phyloP scores from a whole-genome alignment of 1,140 invertebrate genomes.

The Grapholita molesta region DNA sequence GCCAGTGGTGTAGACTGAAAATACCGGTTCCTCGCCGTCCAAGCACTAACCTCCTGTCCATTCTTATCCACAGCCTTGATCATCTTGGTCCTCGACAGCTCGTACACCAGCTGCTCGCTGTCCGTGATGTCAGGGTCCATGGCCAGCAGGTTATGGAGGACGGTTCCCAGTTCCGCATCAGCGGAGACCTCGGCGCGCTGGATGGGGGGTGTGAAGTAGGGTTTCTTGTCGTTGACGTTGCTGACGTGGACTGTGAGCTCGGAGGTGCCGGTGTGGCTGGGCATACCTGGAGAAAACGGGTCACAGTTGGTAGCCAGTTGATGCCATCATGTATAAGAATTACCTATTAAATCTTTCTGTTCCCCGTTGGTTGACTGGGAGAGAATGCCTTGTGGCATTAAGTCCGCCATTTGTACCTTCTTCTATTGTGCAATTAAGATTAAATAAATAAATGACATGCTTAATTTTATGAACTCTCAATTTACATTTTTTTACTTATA shows the following conservation, averaged over 20 bases:
- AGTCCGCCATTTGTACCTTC: too few relatives aligned
- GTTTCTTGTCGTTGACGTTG: slow-evolving; percentile 94
- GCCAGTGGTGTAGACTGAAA: too few relatives aligned
- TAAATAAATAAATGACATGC: too few relatives aligned
- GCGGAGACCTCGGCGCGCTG: slow-evolving; percentile 89
- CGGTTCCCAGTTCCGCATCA: slow-evolving; percentile 85
- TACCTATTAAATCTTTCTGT: too few relatives aligned
- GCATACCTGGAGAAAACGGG: slow-evolving; percentile 80
- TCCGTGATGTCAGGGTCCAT: slow-evolving; percentile 89
- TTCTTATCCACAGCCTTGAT: slow-evolving; percentile 88
- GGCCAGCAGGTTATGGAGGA: slow-evolving; percentile 86
- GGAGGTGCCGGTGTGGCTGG: slow-evolving; percentile 88
- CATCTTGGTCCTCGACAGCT: slow-evolving; percentile 82
- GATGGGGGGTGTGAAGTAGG: slow-evolving; percentile 89
- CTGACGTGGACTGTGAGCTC: slow-evolving; percentile 87
- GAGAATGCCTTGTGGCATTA: too few relatives aligned
- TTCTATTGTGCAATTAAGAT: too few relatives aligned
- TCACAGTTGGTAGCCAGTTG: too few relatives aligned
- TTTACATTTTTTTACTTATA: too few relatives aligned
- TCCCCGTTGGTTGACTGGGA: too few relatives aligned
- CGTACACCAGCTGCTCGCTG: slow-evolving; percentile 84
- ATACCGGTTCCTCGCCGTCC: too few relatives aligned
- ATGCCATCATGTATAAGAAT: too few relatives aligned
- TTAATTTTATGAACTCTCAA: too few relatives aligned
- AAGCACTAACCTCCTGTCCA: slow-evolving; percentile 84